Evolutionary conservation across 2,797 vertebrate species (phyloP).

Genomic region (Champsocephalus gunnari): DNA sequence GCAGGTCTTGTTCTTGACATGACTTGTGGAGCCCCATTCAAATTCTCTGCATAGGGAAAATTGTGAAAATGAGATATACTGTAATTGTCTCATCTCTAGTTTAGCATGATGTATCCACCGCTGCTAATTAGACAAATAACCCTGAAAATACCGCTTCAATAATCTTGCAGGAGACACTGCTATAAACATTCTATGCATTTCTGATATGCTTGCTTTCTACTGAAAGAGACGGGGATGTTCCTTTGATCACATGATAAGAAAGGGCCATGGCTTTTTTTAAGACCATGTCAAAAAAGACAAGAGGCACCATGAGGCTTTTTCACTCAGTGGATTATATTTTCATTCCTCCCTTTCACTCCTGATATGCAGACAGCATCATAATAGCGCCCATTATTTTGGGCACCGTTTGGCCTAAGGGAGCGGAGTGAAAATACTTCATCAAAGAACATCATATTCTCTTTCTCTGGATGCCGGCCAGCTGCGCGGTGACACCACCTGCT

Average conservation of each 20-base stretch:
- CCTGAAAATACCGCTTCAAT: neutral
- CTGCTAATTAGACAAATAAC: slow-evolving; percentile 11
- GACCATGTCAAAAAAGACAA: slow-evolving; percentile 16
- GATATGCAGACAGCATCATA: slow-evolving; percentile 43
- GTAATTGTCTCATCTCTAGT: neutral
- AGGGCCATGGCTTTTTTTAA: neutral
- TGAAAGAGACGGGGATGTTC: neutral
- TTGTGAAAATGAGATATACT: slow-evolving; percentile 7
- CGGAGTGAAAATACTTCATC: slow-evolving; percentile 19
- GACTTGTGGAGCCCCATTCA: neutral
- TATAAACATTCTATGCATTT: neutral
- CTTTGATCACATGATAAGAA: slow-evolving; percentile 27
- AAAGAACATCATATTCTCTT: slow-evolving; percentile 42
- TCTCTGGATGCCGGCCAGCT: slow-evolving; percentile 55
- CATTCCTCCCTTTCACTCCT: slow-evolving; percentile 33
- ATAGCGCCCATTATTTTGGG: slow-evolving; percentile 25
- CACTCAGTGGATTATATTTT: slow-evolving; percentile 30
- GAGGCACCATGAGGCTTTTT: slow-evolving; percentile 6
- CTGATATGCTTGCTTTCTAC: neutral
- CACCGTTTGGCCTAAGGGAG: slow-evolving; percentile 39
- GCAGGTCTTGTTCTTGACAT: neutral
- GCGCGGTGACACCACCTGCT: slow-evolving; percentile 19
- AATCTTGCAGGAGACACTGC: slow-evolving; percentile 1
- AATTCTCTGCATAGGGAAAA: neutral
- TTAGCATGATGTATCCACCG: slow-evolving; percentile 2